These are phyloP conservation scores for Aquatica leii DNA, from an alignment of 2,888 invertebrate species.

Conservation along the genomic window DNA sequence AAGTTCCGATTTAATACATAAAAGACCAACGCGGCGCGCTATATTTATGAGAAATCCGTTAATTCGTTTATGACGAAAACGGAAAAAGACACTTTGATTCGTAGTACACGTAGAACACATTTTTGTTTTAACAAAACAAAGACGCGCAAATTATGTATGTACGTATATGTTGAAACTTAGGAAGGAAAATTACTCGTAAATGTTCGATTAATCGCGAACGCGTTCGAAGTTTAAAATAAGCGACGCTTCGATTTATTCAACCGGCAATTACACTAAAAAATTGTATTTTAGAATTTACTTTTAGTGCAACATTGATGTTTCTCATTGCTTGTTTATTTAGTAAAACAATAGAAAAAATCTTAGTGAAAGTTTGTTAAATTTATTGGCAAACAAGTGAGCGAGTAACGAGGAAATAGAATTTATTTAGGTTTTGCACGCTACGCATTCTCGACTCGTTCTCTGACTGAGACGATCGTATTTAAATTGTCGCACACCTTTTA, in stretches of 20 bases:
- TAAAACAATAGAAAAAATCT: background rate
- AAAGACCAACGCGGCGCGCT: no score
- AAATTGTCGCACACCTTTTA: background rate
- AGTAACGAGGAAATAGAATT: conserved; percentile 38
- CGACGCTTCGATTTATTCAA: conserved; percentile 17
- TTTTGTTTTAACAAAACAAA: no score
- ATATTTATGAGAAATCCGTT: no score
- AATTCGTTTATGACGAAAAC: no score
- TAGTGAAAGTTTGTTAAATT: conserved; percentile 21
- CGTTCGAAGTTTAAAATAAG: conserved; percentile 21
- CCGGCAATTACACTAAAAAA: conserved; percentile 14
- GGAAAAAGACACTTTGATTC: no score
- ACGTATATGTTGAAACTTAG: no score
- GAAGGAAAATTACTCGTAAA: conserved; percentile 24
- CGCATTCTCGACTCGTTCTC: conserved; percentile 35
- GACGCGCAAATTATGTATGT: no score
- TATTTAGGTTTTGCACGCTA: conserved; percentile 39
- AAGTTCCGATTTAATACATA: no score
- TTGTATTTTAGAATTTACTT: background rate
- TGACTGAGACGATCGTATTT: conserved; percentile 12
- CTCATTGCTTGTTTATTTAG: background rate
- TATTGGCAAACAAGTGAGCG: conserved; percentile 14
- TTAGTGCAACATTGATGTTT: no score
- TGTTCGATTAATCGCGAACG: conserved; percentile 1
- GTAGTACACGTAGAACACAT: no score